phyloP scores from a whole-genome alignment of 2,797 vertebrate genomes.

The Zenarchopterus dispar region DNA sequence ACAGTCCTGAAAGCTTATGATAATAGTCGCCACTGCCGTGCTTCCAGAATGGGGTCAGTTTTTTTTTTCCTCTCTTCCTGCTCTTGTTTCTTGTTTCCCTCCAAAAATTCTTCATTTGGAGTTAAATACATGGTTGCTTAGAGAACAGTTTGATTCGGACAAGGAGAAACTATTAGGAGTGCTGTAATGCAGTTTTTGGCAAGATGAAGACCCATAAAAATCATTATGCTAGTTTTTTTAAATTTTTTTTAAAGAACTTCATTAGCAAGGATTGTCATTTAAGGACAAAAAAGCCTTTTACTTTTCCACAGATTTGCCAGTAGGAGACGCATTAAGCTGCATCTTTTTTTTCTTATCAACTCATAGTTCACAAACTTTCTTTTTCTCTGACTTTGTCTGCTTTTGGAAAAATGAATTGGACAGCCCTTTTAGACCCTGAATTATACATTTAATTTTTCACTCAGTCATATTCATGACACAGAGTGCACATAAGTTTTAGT shows the following conservation, averaged over 20 bases:
- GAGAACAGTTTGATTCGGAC: slow-evolving; percentile 46
- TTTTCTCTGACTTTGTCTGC: slow-evolving; percentile 30
- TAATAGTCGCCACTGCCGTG: no score
- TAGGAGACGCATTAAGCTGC: slow-evolving; percentile 15
- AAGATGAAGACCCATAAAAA: slow-evolving; percentile 40
- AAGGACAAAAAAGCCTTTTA: slow-evolving; percentile 49
- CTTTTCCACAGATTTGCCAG: slow-evolving; percentile 19
- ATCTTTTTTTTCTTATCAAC: neutral
- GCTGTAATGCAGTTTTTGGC: slow-evolving; percentile 74
- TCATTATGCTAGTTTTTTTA: slow-evolving; percentile 59
- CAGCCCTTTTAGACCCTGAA: slow-evolving; percentile 40
- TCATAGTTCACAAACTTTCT: slow-evolving; percentile 7
- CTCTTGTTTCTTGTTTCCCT: neutral
- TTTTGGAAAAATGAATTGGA: slow-evolving; percentile 49
- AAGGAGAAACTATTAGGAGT: slow-evolving; percentile 49
- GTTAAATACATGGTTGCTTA: slow-evolving; percentile 50
- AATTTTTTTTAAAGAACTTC: slow-evolving; percentile 63
- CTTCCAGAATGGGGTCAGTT: no score
- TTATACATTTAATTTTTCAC: slow-evolving; percentile 55
- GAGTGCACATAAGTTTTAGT: no score
- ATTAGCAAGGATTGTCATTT: slow-evolving; percentile 63
- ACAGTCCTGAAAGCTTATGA: no score
- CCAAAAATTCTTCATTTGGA: slow-evolving; percentile 30
- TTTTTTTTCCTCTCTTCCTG: no score
- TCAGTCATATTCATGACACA: neutral